Evolutionary conservation across 37 sponge, comb jelly and placozoan species (phyloP).

Genomic region (Trichoplax adhaerens): DNA sequence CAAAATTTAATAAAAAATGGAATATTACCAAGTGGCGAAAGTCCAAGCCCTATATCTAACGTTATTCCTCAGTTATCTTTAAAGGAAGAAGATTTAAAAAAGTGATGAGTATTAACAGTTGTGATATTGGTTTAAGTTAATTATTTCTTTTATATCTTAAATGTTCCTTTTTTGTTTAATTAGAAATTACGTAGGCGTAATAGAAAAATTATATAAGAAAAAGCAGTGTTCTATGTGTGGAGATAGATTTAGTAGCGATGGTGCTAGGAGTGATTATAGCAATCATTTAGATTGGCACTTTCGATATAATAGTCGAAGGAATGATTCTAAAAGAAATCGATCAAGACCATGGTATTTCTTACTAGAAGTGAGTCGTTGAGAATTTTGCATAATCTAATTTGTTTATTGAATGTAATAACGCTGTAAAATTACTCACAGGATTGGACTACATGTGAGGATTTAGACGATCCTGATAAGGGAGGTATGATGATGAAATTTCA

Average conservation of each 20-base stretch:
- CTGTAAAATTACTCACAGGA: background rate
- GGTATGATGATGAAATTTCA: constrained; percentile 3
- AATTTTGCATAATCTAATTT: background rate
- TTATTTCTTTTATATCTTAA: too few species aligned
- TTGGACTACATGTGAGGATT: constrained; percentile 4
- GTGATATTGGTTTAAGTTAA: too few species aligned
- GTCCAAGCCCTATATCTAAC: too few species aligned
- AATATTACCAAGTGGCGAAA: too few species aligned
- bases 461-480: background rate
- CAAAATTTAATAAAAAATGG: too few species aligned
- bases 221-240: constrained; percentile 83
- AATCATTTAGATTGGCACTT: constrained; percentile 93
- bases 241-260: constrained; percentile 38
- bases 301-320: constrained; percentile 22
- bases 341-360: too few species aligned
- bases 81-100: too few species aligned
- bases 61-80: too few species aligned
- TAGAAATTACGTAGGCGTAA: constrained; percentile 27
- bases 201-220: constrained; percentile 44
- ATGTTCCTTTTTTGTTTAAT: background rate
- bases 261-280: constrained; percentile 26
- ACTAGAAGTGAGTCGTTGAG: background rate
- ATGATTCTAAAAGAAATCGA: constrained; percentile 8
- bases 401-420: background rate
- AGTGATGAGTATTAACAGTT: too few species aligned